These are phyloP conservation scores for Lycocerus yunnanus DNA, from an alignment of 2,888 invertebrate genomes.

Conservation along the genomic window DNA sequence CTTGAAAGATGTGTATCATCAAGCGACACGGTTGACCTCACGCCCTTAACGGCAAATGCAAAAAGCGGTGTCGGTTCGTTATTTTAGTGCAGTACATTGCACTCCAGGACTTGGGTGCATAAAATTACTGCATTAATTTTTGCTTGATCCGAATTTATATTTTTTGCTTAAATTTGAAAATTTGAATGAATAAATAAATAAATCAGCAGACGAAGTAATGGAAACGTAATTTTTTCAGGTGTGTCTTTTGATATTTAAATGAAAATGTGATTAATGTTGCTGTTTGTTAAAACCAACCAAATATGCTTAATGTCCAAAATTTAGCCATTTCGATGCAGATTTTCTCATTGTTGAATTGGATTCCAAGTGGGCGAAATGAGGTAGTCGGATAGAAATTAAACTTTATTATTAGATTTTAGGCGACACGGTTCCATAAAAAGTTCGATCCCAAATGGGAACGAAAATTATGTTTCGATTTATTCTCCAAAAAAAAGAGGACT, in stretches of 20 bases:
- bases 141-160: neutral
- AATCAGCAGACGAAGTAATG: neutral
- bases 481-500: neutral
- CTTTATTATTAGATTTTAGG: neutral
- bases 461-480: neutral
- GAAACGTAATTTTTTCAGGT: neutral
- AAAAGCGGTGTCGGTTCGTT: constrained; percentile 6
- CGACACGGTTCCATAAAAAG: neutral
- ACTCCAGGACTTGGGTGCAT: constrained; percentile 8
- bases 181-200: neutral
- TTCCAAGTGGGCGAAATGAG: neutral
- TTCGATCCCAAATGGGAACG: neutral
- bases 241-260: constrained; percentile 15
- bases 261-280: constrained; percentile 7
- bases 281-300: constrained; percentile 9
- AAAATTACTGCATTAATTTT: neutral
- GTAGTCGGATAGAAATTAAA: neutral
- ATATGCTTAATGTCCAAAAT: constrained; percentile 9
- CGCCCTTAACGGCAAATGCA: constrained; percentile 28
- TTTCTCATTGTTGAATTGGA: neutral
- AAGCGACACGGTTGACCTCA: constrained; percentile 24
- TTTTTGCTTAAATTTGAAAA: neutral
- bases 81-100: constrained; percentile 21
- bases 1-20: constrained; percentile 24
- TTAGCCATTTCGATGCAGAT: neutral